A percentile compares a stretch with the other conserved stretches of the same genome.
These are phyloP conservation scores for Vannuccia rotundouncinata DNA, from an alignment of 2,888 invertebrate species.

Conservation along the genomic window DNA sequence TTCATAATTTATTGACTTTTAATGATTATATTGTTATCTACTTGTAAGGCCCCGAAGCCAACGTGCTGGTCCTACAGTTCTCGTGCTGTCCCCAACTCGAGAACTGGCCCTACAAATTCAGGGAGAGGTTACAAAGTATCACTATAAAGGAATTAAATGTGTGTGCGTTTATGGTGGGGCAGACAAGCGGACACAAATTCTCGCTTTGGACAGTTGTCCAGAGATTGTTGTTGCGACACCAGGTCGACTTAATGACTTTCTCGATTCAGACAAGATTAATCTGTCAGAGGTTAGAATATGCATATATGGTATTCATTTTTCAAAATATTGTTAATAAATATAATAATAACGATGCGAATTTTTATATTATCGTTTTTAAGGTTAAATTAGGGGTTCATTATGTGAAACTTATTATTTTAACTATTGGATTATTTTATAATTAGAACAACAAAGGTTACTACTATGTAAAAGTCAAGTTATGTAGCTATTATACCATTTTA, in stretches of 20 bases:
- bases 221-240: conserved; percentile 95
- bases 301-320: no score
- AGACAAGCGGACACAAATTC: conserved; percentile 82
- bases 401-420: no score
- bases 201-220: conserved; percentile 68
- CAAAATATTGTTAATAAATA: no score
- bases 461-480: no score
- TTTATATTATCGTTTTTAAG: no score
- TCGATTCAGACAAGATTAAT: conserved; percentile 61
- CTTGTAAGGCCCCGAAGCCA: conserved; percentile 63
- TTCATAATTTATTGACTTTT: neutral
- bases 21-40: neutral
- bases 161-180: conserved; percentile 39
- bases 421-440: no score
- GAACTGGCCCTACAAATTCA: conserved; percentile 92
- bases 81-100: conserved; percentile 87
- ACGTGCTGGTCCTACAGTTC: conserved; percentile 73
- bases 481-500: no score
- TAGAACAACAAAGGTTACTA: no score
- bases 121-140: conserved; percentile 81
- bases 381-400: no score
- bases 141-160: conserved; percentile 69
- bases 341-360: no score
- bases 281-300: conserved; percentile 27
- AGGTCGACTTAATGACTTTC: conserved; percentile 87